phyloP scores from a whole-genome alignment of 2,888 invertebrate species.

The Cataglyphis rosenhaueri region DNA sequence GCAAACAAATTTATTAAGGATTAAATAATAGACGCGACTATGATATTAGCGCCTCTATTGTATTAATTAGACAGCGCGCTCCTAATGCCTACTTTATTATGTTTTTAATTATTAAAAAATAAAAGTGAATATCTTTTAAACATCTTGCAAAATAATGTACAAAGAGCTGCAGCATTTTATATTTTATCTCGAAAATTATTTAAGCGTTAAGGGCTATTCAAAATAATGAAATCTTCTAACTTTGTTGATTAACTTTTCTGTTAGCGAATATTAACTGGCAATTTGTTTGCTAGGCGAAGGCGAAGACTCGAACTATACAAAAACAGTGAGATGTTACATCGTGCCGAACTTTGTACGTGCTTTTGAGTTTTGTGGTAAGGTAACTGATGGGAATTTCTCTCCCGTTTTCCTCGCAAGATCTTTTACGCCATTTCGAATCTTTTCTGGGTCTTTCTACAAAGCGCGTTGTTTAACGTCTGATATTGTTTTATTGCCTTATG shows the following conservation, averaged over 20 bases:
- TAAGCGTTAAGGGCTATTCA: not conserved
- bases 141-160: not conserved
- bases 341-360: conserved; percentile 27
- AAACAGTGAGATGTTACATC: conserved; percentile 22
- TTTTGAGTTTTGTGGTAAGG: conserved; percentile 36
- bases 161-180: not conserved
- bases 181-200: conserved; percentile 17
- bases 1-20: too few relatives aligned
- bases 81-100: too few relatives aligned
- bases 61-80: too few relatives aligned
- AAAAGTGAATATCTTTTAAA: not conserved
- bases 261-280: conserved; percentile 31
- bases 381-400: conserved; percentile 32
- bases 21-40: too few relatives aligned
- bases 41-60: too few relatives aligned
- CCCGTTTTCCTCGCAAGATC: conserved; percentile 17
- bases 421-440: conserved; percentile 31
- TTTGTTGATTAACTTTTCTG: conserved; percentile 45
- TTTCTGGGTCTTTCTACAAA: conserved; percentile 5
- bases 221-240: conserved; percentile 25
- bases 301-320: conserved; percentile 38
- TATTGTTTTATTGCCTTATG: not conserved
- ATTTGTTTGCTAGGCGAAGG: conserved; percentile 4
- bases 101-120: too few relatives aligned
- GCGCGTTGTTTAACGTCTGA: not conserved